A percentile compares a stretch with the other conserved stretches of the same genome.
phyloP scores from a whole-genome alignment of 2,888 invertebrate genomes.

The Dolichomitus sp. region DNA sequence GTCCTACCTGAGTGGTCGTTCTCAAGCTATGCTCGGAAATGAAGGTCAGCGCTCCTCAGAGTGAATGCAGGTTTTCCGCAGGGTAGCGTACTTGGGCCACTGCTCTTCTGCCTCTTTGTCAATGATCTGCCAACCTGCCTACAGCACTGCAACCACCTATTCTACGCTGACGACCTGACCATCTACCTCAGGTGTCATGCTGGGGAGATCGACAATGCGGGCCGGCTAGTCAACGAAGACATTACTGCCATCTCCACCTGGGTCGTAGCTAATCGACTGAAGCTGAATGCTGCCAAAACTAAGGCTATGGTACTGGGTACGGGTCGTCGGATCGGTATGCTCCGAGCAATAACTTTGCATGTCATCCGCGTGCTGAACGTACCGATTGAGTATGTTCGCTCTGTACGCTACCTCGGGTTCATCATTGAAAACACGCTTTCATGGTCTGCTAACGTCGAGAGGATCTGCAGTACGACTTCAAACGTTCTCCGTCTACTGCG shows the following conservation, averaged over 20 bases:
- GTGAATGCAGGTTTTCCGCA: slow-evolving; percentile 23
- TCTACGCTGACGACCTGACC: slow-evolving; percentile 23
- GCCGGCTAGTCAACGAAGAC: slow-evolving; percentile 2
- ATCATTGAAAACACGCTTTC: not conserved
- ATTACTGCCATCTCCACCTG: not conserved
- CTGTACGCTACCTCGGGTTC: not conserved
- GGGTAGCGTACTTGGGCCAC: slow-evolving; percentile 39
- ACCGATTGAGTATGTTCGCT: not conserved
- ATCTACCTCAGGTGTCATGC: slow-evolving; percentile 13
- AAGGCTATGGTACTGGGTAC: not conserved
- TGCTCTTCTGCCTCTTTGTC: slow-evolving; percentile 30
- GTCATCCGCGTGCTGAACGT: not conserved
- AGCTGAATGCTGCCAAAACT: not conserved
- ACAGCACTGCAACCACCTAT: not conserved
- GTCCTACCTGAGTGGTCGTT: slow-evolving; percentile 17
- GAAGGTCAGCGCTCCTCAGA: not conserved
- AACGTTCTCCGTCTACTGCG: not conserved
- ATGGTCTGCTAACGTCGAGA: not conserved
- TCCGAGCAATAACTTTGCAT: no score
- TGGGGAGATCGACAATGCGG: not conserved
- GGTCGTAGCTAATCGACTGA: not conserved
- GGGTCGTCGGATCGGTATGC: not conserved
- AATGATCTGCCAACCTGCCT: slow-evolving; percentile 9
- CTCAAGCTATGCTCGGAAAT: slow-evolving; percentile 11
- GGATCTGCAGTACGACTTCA: not conserved